Evolutionary conservation across 1,140 invertebrate genomes (phyloP), one percentile per base, ranked within the genome.

Genomic region (Bombus waltoni): DNA sequence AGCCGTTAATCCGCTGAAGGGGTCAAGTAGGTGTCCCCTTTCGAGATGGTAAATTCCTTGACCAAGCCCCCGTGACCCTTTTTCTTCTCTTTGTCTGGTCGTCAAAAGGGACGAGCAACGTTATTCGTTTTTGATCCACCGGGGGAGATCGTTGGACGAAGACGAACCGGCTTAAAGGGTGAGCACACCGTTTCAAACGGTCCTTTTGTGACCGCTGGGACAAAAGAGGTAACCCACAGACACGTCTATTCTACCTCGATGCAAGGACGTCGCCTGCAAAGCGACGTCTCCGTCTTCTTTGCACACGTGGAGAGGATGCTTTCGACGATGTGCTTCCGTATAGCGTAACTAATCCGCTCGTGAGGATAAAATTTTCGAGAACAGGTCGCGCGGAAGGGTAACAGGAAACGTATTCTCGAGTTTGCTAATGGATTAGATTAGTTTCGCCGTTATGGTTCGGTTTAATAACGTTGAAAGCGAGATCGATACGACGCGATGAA

Each of bases 161-260:
- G n/a, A 72, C 62, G 74, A 71, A 84, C 47, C 38, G 35, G 47
- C 13, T 53, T 40, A 59, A 78, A 53, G 82, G 82, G n/a, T 38
- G 47, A 78, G 74, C 75, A 57, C 47, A 44, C 38, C 44, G 83
- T 79, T 84, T 72, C 28, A 84, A 84, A 79, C 83, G 83, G 66
- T 71, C 66, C 76, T 84, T 84, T 84, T 84, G 83, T 84, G 65
- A 22, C 47, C 15, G 40, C 3, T 59, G 40, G 68, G 65, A 84
- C 83, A 84, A 84, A 84, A 72, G 76, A 80, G 57, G 68, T 80
- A 38, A 77, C 83, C 76, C 83, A 57, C 53, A 59, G 75, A 80
- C 76, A 35, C 75, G 65, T 79, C 76, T 57, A 78, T 57, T 53
- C 74, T 25, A n/a, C 8, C 75, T 13, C 35, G 47, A 78, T 35